Conservation (phyloP, 2,113 vertebrate genomes). For the Sprattus sprattus region DNA sequence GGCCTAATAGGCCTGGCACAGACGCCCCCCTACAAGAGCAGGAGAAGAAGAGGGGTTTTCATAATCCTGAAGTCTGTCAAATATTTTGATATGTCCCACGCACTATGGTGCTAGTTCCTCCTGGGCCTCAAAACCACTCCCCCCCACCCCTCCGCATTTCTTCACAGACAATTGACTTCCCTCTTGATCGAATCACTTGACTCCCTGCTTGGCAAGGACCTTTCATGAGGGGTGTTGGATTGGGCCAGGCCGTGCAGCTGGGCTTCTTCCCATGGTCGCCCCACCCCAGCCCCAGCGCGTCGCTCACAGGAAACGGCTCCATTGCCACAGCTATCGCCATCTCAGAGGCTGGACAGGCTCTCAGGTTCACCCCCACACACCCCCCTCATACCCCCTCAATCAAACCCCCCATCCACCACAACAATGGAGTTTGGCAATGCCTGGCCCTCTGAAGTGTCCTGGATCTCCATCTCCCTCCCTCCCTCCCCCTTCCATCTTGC, state of each 20-base stretch:
- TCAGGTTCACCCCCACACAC: not conserved
- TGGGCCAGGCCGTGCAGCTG: constrained; percentile 80
- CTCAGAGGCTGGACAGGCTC: not conserved
- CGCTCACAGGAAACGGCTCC: constrained; percentile 59
- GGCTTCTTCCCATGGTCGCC: constrained; percentile 93
- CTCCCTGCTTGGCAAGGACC: constrained; percentile 89
- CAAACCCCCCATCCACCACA: constrained; percentile 33
- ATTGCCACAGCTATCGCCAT: constrained; percentile 34
- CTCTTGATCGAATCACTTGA: constrained; percentile 88
- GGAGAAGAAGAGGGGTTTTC: constrained; percentile 80
- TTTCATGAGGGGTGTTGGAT: constrained; percentile 90
- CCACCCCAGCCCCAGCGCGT: constrained; percentile 53
- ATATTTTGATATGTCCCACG: constrained; percentile 98
- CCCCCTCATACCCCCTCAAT: not conserved
- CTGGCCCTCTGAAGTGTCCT: constrained; percentile 35
- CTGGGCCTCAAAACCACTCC: constrained; percentile 64
- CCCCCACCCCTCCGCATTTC: constrained; percentile 49
- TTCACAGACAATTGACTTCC: constrained; percentile 98
- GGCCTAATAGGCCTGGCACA: constrained; percentile 83
- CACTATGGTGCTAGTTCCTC: constrained; percentile 93
- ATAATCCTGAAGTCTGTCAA: constrained; percentile 98
- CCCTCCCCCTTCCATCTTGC: constrained; percentile 30
- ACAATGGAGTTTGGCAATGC: constrained; percentile 34
- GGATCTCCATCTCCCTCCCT: not conserved
- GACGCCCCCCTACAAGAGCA: constrained; percentile 77